Conservation (phyloP, 2,888 invertebrate species). For the Perizoma flavofasciatum region DNA sequence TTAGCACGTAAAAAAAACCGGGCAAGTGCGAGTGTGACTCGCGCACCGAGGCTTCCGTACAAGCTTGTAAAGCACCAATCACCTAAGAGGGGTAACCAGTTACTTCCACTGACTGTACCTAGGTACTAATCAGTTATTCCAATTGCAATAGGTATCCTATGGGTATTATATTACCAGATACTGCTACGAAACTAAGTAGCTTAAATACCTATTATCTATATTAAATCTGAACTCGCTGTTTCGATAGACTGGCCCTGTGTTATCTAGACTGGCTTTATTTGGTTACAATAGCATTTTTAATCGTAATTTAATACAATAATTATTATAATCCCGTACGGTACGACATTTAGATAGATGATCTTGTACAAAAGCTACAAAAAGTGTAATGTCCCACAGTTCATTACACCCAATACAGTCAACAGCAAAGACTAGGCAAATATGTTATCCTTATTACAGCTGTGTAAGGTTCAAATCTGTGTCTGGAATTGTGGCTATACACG, state of each 20-base stretch:
- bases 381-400: constrained; percentile 49
- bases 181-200: neutral
- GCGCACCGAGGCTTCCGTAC: too few species aligned
- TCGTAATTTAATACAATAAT: constrained; percentile 17
- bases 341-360: constrained; percentile 25
- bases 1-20: too few species aligned
- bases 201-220: neutral
- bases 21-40: too few species aligned
- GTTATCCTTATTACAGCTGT: constrained; percentile 18
- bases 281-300: constrained; percentile 5
- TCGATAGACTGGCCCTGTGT: constrained; percentile 8
- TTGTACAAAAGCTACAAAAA: constrained; percentile 38
- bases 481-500: constrained; percentile 14
- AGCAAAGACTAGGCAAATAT: neutral
- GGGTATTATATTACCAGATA: too few species aligned
- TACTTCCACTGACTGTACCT: too few species aligned
- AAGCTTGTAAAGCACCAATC: too few species aligned
- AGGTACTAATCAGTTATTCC: too few species aligned
- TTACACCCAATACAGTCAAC: constrained; percentile 40
- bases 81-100: too few species aligned
- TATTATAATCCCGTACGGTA: constrained; percentile 37
- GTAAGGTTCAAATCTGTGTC: constrained; percentile 25
- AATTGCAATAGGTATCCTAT: too few species aligned
- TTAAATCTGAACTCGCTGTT: constrained; percentile 13
- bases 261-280: constrained; percentile 14